phyloP scores from a whole-genome alignment of 2,797 vertebrate species.

The Muscicapa striata region DNA sequence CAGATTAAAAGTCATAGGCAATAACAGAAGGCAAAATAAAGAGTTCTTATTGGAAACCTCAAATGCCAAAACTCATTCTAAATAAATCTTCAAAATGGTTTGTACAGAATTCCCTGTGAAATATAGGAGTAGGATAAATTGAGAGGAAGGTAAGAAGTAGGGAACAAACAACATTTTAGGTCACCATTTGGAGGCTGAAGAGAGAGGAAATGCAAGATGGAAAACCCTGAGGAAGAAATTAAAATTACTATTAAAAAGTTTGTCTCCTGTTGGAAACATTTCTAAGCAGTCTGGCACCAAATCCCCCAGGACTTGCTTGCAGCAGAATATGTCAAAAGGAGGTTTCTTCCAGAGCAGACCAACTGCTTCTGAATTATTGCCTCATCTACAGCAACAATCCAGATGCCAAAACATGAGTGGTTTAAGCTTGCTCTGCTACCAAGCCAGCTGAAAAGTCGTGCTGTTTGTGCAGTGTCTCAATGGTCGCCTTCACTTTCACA shows the following conservation, averaged over 20 bases:
- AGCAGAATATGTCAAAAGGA: background rate
- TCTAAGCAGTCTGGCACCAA: constrained; percentile 15
- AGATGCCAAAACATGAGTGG: background rate
- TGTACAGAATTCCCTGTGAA: background rate
- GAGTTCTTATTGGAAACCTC: background rate
- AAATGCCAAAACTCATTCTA: constrained; percentile 1
- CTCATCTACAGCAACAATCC: constrained; percentile 1
- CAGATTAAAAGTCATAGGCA: background rate
- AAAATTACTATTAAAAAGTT: constrained; percentile 31
- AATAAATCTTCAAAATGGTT: constrained; percentile 37
- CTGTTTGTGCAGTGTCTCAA: background rate
- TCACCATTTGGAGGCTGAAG: background rate
- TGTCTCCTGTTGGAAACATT: constrained; percentile 21
- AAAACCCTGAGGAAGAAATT: constrained; percentile 15
- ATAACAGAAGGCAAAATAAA: background rate
- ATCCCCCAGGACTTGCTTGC: background rate
- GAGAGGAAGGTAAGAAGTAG: background rate
- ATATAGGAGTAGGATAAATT: background rate
- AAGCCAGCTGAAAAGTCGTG: background rate
- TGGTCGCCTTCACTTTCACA: background rate
- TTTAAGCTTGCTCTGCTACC: background rate
- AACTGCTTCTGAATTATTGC: constrained; percentile 17
- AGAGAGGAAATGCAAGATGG: background rate
- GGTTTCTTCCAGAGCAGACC: constrained; percentile 27
- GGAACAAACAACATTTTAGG: constrained; percentile 43